phyloP scores from a whole-genome alignment of 1,140 invertebrate genomes.

The Neodiprion lecontei region DNA sequence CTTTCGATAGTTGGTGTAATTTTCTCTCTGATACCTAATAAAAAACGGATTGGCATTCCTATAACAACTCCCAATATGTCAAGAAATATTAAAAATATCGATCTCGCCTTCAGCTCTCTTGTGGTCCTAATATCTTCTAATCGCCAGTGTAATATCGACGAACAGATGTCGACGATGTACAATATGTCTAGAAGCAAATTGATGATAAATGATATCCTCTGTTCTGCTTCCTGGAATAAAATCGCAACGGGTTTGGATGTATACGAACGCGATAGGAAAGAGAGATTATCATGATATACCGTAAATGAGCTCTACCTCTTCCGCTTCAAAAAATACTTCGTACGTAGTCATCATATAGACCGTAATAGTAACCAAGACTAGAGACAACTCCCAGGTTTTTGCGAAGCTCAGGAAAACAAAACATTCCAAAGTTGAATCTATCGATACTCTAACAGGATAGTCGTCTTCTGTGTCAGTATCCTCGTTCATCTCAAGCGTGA shows the following conservation, averaged over 20 bases:
- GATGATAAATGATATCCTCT: not conserved
- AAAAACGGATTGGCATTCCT: not conserved
- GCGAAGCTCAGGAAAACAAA: conserved; percentile 1
- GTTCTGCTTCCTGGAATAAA: not conserved
- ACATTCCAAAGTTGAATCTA: conserved; percentile 5
- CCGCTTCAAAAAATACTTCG: conserved; percentile 2
- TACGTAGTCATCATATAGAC: conserved; percentile 1
- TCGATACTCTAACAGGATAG: not conserved
- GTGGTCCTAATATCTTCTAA: not conserved
- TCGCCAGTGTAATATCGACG: conserved; percentile 6
- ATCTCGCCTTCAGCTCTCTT: not conserved
- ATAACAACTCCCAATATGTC: conserved; percentile 7
- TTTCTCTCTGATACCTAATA: not conserved
- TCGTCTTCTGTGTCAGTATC: conserved; percentile 3
- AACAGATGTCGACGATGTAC: not conserved
- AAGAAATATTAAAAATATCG: not conserved
- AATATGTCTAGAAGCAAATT: not conserved
- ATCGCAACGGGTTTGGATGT: too few relatives aligned
- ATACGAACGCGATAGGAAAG: too few relatives aligned
- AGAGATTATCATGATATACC: not conserved
- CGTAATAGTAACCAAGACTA: not conserved
- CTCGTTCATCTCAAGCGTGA: not conserved
- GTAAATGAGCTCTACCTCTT: not conserved
- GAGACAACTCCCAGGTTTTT: not conserved
- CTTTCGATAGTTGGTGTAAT: not conserved